Conservation (phyloP, 2,113 vertebrate species). For the Cololabis saira region DNA sequence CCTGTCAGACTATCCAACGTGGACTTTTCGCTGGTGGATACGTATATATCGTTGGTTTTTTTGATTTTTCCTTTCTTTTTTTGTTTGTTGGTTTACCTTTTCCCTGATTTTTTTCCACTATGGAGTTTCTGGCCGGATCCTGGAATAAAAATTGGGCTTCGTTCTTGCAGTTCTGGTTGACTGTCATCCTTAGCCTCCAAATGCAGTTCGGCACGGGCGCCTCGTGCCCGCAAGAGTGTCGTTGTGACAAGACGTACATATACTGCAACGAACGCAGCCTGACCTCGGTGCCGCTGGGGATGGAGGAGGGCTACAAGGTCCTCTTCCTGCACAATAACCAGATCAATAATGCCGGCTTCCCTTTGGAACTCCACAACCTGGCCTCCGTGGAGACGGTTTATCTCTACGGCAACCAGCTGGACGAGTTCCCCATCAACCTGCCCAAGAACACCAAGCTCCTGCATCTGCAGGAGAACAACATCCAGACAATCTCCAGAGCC, state of each 20-base stretch:
- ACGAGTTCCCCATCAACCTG: conserved; percentile 97
- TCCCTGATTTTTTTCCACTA: conserved; percentile 79
- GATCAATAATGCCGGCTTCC: conserved; percentile 99
- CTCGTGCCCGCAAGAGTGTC: conserved; percentile 92
- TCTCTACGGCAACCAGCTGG: conserved; percentile 96
- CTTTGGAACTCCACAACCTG: conserved; percentile 91
- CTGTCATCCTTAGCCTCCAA: conserved; percentile 89
- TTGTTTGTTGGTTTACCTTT: conserved; percentile 56
- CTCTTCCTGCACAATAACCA: conserved; percentile 99
- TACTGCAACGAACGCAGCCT: conserved; percentile 98
- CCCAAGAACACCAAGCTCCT: conserved; percentile 93
- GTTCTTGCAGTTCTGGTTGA: conserved; percentile 90
- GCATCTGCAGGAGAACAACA: conserved; percentile 98
- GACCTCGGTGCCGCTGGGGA: conserved; percentile 99
- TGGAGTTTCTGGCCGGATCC: conserved; percentile 88
- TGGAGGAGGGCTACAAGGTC: conserved; percentile 93
- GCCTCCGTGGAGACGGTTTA: conserved; percentile 93
- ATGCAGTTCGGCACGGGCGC: conserved; percentile 84
- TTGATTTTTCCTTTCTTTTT: conserved; percentile 53
- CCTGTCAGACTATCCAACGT: conserved; percentile 65
- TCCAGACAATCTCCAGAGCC: conserved; percentile 95
- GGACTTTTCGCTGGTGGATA: conserved; percentile 74
- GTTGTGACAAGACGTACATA: conserved; percentile 94
- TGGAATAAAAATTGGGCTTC: conserved; percentile 90
- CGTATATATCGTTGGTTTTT: conserved; percentile 66